Evolutionary conservation across 2,113 vertebrate genomes (phyloP).

Genomic region (Phoxinus phoxinus): DNA sequence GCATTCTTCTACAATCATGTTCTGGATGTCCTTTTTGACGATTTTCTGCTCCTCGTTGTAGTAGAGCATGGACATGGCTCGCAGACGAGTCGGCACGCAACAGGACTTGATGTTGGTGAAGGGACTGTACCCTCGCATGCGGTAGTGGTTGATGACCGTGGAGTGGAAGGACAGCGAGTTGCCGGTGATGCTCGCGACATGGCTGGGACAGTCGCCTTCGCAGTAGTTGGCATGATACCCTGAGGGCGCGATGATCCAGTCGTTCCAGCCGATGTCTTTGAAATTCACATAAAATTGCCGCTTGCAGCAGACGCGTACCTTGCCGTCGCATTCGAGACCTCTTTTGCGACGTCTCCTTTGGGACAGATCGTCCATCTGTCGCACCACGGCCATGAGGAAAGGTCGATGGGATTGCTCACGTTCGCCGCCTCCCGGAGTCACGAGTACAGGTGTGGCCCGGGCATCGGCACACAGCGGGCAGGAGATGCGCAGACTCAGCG

Average conservation of each 20-base stretch:
- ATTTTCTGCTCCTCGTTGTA: slow-evolving; percentile 98
- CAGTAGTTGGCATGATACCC: slow-evolving; percentile 98
- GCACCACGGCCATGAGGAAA: slow-evolving; percentile 93
- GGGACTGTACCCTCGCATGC: slow-evolving; percentile 91
- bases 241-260: slow-evolving; percentile 97
- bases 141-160: slow-evolving; percentile 97
- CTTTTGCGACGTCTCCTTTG: slow-evolving; percentile 82
- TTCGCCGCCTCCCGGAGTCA: slow-evolving; percentile 69
- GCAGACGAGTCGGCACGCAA: slow-evolving; percentile 93
- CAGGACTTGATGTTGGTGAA: slow-evolving; percentile 95
- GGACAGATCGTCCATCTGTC: slow-evolving; percentile 82
- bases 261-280: slow-evolving; percentile 98
- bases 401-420: slow-evolving; percentile 93
- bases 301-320: slow-evolving; percentile 96
- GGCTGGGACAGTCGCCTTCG: slow-evolving; percentile 94
- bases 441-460: slow-evolving; percentile 83
- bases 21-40: slow-evolving; percentile 98
- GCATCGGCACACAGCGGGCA: slow-evolving; percentile 89
- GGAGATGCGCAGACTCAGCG: slow-evolving; percentile 83
- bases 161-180: slow-evolving; percentile 95
- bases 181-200: slow-evolving; percentile 91
- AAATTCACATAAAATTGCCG: slow-evolving; percentile 97
- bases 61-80: slow-evolving; percentile 99
- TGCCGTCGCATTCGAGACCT: slow-evolving; percentile 95
- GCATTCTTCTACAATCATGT: slow-evolving; percentile 99